Evolutionary conservation across 2,797 vertebrate genomes (phyloP), one percentile per base, ranked within the genome.

Genomic region (Siniperca obscura): DNA sequence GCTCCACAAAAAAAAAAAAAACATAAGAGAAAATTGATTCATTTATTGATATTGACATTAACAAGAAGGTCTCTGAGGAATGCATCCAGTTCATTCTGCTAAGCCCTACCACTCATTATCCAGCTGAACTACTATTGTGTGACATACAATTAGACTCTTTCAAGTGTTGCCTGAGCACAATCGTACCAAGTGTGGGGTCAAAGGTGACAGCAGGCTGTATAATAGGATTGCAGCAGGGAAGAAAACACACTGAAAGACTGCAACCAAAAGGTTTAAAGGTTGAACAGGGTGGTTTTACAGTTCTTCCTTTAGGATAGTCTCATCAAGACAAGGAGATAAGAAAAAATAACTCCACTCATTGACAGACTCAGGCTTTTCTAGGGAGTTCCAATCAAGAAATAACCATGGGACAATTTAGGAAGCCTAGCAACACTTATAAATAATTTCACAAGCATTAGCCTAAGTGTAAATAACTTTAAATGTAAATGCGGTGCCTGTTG

Each of bases 181-280:
- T 50, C 55, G 44, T 9, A 14, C 22, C 2, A 30, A 40, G 52
- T 22, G 70, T 0, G 8, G 79, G 90, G 85, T 87, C 85, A 91
- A 91, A 87, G 92, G 89, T 82, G 82, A 87, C 72, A 30, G 50
- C 3, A 57, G 74, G 82, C 84, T 79, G 70, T 87, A 83, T 90
- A 91, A 88, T 71, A 87, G 73, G 73, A 87, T 87, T 90, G 85
- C 83, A 74, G 89, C 55, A 27, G 77, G 27, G 65, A n/a, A 60
- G 81, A 82, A 36, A 69, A 73, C 70, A 79, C 69, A 77, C 50
- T 17, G 62, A 82, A 53, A 80, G 42, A 68, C 72, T 34, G 74
- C 74, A 76, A 72, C 76, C 81, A 79, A 83, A 90, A 86, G 87
- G 91, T 93, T 78, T 91, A 94, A 95, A 94, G 93, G 93, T 94